Conservation (phyloP, 2,888 invertebrate species). For the Deilephila porcellus region DNA sequence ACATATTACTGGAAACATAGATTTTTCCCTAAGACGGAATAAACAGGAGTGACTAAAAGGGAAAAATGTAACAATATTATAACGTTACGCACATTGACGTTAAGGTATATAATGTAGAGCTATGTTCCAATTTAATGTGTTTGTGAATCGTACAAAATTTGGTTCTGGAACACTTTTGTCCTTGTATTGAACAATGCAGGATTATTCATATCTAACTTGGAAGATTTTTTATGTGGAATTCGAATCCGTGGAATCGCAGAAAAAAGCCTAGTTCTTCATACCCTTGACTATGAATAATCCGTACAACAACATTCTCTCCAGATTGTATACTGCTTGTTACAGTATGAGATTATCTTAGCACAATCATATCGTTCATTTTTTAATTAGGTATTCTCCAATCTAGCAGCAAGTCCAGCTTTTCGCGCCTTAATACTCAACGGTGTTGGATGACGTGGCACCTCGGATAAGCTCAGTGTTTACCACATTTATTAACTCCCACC, state of each 20-base stretch:
- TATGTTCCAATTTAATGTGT: not conserved
- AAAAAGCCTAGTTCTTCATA: no score
- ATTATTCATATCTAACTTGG: no score
- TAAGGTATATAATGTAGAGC: not conserved
- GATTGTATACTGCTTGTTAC: no score
- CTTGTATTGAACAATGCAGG: no score
- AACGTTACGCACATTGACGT: constrained; percentile 1
- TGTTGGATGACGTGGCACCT: not conserved
- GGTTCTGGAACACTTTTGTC: not conserved
- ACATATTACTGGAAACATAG: constrained; percentile 45
- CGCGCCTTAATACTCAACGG: not conserved
- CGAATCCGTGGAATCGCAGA: no score
- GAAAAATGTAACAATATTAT: constrained; percentile 41
- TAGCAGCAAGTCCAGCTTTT: not conserved
- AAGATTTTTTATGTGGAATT: no score
- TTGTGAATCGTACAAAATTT: no score
- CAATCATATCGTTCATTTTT: no score
- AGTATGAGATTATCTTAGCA: no score
- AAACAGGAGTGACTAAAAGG: constrained; percentile 49
- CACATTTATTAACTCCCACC: not conserved
- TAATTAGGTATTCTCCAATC: not conserved
- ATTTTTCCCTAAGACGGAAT: constrained; percentile 47
- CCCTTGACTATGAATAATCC: no score
- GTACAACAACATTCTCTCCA: no score
- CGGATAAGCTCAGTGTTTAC: not conserved